These are phyloP conservation scores for Lepidurus apus DNA, from an alignment of 1,140 invertebrate species.

Conservation along the genomic window DNA sequence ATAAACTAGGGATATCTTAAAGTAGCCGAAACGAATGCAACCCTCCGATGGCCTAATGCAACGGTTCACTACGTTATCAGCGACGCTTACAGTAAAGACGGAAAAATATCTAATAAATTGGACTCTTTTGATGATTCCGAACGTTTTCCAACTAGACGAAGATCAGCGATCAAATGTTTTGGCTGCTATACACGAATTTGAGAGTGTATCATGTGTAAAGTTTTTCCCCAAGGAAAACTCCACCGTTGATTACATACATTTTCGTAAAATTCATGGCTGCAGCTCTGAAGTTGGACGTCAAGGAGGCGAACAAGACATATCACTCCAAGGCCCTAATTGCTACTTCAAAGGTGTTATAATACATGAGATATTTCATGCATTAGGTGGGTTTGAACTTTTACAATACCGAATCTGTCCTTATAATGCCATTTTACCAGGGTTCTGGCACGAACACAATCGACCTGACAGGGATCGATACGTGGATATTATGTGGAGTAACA, in stretches of 20 bases:
- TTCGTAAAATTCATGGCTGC: conserved; percentile 28
- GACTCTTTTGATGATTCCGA: neutral
- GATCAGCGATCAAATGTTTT: neutral
- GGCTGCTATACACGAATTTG: neutral
- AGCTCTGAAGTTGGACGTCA: conserved; percentile 28
- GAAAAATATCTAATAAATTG: neutral
- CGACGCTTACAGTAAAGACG: neutral
- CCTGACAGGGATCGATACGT: conserved; percentile 30
- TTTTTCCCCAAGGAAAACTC: neutral
- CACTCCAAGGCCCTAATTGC: conserved; percentile 24
- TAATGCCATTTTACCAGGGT: conserved; percentile 17
- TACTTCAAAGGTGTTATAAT: conserved; percentile 28
- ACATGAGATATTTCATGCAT: conserved; percentile 30
- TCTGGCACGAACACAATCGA: conserved; percentile 33
- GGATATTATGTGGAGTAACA: conserved; percentile 21
- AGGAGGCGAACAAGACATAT: conserved; percentile 30
- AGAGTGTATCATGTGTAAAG: neutral
- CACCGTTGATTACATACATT: conserved; percentile 27
- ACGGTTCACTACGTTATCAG: neutral
- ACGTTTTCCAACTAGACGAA: neutral
- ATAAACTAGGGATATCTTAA: neutral
- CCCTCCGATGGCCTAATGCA: neutral
- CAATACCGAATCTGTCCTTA: neutral
- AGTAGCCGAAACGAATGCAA: neutral
- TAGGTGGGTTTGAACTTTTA: conserved; percentile 24